A percentile compares a stretch with the other conserved stretches of the same genome.
These are phyloP conservation scores for Cataglyphis livida DNA, from an alignment of 2,888 invertebrate genomes.

Conservation along the genomic window DNA sequence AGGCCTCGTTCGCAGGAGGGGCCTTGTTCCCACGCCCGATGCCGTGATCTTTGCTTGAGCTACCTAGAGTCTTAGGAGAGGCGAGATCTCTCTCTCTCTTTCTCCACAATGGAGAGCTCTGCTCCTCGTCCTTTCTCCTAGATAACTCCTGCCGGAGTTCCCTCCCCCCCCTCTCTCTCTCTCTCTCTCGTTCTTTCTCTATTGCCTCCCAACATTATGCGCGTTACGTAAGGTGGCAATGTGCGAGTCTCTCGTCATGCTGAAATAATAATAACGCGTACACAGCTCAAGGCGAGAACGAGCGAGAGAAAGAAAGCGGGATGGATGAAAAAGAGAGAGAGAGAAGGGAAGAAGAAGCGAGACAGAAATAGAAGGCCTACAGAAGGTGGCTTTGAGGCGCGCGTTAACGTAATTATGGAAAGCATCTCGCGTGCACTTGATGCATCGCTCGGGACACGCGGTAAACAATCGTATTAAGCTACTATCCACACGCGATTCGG, in stretches of 20 bases:
- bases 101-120: constrained; percentile 32
- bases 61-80: constrained; percentile 77
- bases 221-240: constrained; percentile 73
- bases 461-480: constrained; percentile 73
- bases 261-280: constrained; percentile 72
- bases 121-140: constrained; percentile 54
- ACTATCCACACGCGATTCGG: constrained; percentile 66
- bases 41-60: constrained; percentile 83
- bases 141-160: constrained; percentile 8
- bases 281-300: constrained; percentile 34
- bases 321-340: constrained; percentile 9
- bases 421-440: constrained; percentile 65
- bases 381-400: constrained; percentile 19
- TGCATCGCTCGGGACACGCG: constrained; percentile 53
- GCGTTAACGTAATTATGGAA: constrained; percentile 60
- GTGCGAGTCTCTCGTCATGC: constrained; percentile 68
- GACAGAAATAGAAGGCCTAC: background rate
- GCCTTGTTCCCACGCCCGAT: constrained; percentile 84
- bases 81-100: constrained; percentile 66
- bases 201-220: constrained; percentile 61
- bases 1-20: constrained; percentile 66
- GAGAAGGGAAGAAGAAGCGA: background rate
- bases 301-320: constrained; percentile 5
- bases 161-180: constrained; percentile 27
- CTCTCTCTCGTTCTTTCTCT: constrained; percentile 41